Conservation (phyloP, 2,797 vertebrate species). For the Salarias fasciatus region DNA sequence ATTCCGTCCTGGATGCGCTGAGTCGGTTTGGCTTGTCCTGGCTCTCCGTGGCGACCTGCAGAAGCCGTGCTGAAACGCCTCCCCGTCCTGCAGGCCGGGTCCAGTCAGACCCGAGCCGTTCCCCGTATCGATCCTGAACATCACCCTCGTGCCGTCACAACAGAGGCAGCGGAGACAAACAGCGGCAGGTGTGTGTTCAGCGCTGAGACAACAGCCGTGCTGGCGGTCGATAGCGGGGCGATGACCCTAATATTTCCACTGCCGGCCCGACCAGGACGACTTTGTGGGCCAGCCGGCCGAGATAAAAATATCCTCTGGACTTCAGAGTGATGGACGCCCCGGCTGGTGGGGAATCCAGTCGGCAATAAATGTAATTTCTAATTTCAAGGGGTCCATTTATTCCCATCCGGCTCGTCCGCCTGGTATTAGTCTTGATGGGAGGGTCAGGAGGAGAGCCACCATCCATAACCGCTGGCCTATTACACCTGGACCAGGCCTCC, state of each 20-base stretch:
- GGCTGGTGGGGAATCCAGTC: constrained; percentile 45
- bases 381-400: constrained; percentile 65
- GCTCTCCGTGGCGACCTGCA: too few relatives aligned
- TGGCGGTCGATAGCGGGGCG: constrained; percentile 29
- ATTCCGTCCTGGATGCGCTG: too few relatives aligned
- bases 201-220: constrained; percentile 9
- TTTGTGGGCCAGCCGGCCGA: constrained; percentile 25
- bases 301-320: constrained; percentile 40
- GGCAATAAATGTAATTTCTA: constrained; percentile 60
- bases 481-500: constrained; percentile 30
- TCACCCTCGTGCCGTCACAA: constrained; percentile 36
- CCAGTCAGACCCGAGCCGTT: constrained; percentile 31
- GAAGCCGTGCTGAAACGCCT: too few relatives aligned
- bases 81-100: constrained; percentile 12
- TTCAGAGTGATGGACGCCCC: constrained; percentile 41
- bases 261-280: constrained; percentile 14
- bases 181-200: neutral
- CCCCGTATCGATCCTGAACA: constrained; percentile 33
- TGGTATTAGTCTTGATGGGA: constrained; percentile 40
- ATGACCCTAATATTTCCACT: constrained; percentile 40
- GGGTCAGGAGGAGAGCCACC: constrained; percentile 62
- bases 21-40: too few relatives aligned
- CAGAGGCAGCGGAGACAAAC: neutral
- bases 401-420: constrained; percentile 32
- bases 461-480: constrained; percentile 65